phyloP scores from a whole-genome alignment of 2,113 vertebrate genomes.

The Elanus axillaris region DNA sequence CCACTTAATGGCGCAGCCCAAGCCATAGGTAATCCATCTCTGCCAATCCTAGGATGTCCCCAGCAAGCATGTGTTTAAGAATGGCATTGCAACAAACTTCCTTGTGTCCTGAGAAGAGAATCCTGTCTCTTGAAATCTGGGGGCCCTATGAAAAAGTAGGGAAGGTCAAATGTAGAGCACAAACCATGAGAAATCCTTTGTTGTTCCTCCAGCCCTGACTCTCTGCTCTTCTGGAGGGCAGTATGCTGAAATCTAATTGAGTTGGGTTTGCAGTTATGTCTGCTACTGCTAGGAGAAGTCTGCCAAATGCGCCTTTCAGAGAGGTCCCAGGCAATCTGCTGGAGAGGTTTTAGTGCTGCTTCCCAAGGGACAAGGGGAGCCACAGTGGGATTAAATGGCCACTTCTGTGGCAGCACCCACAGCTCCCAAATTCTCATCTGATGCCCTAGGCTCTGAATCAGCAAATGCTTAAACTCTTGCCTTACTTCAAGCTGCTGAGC shows the following conservation, averaged over 20 bases:
- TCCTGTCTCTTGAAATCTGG: neutral
- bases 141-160: neutral
- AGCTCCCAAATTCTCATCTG: neutral
- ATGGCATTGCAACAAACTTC: neutral
- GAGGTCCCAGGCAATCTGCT: neutral
- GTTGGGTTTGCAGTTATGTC: neutral
- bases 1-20: neutral
- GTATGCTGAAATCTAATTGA: neutral
- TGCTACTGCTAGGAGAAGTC: neutral
- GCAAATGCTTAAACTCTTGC: neutral
- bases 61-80: neutral
- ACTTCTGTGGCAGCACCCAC: neutral
- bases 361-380: neutral
- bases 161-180: neutral
- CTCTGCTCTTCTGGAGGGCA: neutral
- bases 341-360: neutral
- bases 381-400: rapidly evolving
- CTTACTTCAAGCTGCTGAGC: neutral
- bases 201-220: neutral
- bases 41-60: neutral
- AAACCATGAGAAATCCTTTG: neutral
- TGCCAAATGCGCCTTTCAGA: neutral
- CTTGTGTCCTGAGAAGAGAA: neutral
- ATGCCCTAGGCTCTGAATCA: neutral
- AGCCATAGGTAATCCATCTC: neutral